These are phyloP conservation scores for Nomada ferruginata DNA, from an alignment of 2,888 invertebrate species.

Conservation along the genomic window DNA sequence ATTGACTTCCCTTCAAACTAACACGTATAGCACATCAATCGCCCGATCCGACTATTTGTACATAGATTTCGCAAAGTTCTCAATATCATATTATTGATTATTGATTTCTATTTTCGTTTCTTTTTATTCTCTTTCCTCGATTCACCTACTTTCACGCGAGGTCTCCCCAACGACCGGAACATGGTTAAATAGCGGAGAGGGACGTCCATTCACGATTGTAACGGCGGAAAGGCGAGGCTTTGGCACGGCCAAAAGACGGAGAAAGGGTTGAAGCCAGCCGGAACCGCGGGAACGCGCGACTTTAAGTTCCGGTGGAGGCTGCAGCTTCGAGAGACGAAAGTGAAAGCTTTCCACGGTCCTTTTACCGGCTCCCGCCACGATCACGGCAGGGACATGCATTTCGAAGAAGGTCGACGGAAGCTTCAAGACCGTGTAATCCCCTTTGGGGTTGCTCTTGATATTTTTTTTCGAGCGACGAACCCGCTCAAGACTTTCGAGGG, in stretches of 20 bases:
- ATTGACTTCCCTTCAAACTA: not conserved
- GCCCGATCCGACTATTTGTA: too few relatives aligned
- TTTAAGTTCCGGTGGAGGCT: slow-evolving; percentile 41
- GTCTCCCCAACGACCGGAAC: not conserved
- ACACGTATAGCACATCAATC: too few relatives aligned
- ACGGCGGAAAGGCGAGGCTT: slow-evolving; percentile 26
- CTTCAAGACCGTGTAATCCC: slow-evolving; percentile 39
- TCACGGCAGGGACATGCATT: slow-evolving; percentile 57
- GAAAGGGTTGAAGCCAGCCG: slow-evolving; percentile 4
- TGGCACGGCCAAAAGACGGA: slow-evolving; percentile 9
- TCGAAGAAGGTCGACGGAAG: slow-evolving; percentile 54
- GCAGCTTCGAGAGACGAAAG: slow-evolving; percentile 62
- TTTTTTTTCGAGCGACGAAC: slow-evolving; percentile 44
- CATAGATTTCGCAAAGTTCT: too few relatives aligned
- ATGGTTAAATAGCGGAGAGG: slow-evolving; percentile 40
- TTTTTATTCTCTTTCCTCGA: not conserved
- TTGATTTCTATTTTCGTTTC: not conserved
- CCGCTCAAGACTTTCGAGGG: not conserved
- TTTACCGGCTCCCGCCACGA: slow-evolving; percentile 54
- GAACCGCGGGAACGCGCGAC: slow-evolving; percentile 36
- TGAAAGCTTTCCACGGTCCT: slow-evolving; percentile 63
- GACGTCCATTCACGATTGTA: slow-evolving; percentile 23
- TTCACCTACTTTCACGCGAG: not conserved
- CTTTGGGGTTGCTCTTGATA: slow-evolving; percentile 51
- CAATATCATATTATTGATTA: not conserved